Base-by-base conservation (phyloP, 2,888 invertebrate species). In the Lomographa bimaculata region DNA sequence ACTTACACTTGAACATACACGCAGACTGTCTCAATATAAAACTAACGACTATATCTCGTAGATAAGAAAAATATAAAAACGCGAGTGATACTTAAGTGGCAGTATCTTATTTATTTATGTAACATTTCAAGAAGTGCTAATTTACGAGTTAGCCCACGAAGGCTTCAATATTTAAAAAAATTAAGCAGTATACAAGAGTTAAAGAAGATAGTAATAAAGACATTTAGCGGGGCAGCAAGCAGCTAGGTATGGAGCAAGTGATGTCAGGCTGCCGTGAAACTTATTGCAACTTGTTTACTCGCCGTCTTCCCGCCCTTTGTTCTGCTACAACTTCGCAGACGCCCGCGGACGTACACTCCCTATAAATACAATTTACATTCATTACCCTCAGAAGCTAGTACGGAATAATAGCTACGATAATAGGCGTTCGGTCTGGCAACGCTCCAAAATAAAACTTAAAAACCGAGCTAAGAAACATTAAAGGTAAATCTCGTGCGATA, bases 211-310 rank as follows among this genome's bases (percentile, higher is more conserved):
- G 64, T 67, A 75, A 76, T 76, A 77, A 77, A 59, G 64, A 64
- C 60, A 73, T 76, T 76, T 71, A 73, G 64, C 44, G 54, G 64
- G 50, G 54, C 57, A 45, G 54, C 56, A 49, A 55, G 53, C 44
- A 48, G 44, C 41, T 43, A 56, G 57, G 55, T 54, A 44, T 52
- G 44, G 59, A 60, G 60, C 61, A 64, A 69, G 64, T 57, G 57
- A 71, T 64, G 71, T 68, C 74, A 71, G 62, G 44, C 64, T 60
- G 57, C 65, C 58, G 75, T 58, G 63, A 71, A 84, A 82, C 81
- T 83, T 80, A 78, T 78, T 76, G 77, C 79, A 84, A 81, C 79
- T 82, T 84, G 83, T 85, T 84, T 84, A 83, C 77, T 69, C 67
- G 62, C 64, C 66, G 74, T 71, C 78, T 75, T 73, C 67, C 60